Percentiles rank a stretch among this genome's conserved stretches.
Evolutionary conservation across 2,888 invertebrate species (phyloP).

Genomic region (Caenorhabditis sinica): DNA sequence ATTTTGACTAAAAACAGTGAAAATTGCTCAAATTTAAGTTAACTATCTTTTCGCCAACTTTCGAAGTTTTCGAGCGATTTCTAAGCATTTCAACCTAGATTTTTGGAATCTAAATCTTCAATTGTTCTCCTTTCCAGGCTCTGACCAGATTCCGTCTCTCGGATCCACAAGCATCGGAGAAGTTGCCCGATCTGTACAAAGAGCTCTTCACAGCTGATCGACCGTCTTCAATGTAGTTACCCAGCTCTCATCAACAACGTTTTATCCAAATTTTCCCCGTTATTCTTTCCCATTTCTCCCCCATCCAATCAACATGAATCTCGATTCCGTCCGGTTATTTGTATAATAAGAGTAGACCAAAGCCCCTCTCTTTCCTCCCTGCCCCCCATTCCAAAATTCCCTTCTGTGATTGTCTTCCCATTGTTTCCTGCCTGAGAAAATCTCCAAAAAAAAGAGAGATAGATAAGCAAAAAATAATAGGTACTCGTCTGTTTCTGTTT

Average conservation of each 20-base stretch:
- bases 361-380: conserved; percentile 6
- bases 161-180: conserved; percentile 55
- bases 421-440: background rate
- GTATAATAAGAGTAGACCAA: conserved; percentile 56
- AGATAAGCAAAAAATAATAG: conserved; percentile 18
- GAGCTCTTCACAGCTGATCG: conserved; percentile 77
- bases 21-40: no score
- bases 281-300: background rate
- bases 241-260: background rate
- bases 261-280: background rate
- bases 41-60: background rate
- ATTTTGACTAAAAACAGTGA: no score
- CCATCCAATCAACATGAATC: conserved; percentile 36
- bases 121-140: conserved; percentile 38
- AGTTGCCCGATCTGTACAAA: conserved; percentile 78
- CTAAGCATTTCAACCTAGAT: background rate
- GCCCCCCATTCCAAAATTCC: no score
- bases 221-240: conserved; percentile 2
- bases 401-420: conserved; percentile 1
- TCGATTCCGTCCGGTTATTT: conserved; percentile 47
- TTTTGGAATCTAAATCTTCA: background rate
- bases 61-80: background rate
- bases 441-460: no score
- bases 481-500: conserved; percentile 31
- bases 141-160: conserved; percentile 62